phyloP scores from a whole-genome alignment of 2,113 vertebrate genomes.

The Bubo blakistoni region DNA sequence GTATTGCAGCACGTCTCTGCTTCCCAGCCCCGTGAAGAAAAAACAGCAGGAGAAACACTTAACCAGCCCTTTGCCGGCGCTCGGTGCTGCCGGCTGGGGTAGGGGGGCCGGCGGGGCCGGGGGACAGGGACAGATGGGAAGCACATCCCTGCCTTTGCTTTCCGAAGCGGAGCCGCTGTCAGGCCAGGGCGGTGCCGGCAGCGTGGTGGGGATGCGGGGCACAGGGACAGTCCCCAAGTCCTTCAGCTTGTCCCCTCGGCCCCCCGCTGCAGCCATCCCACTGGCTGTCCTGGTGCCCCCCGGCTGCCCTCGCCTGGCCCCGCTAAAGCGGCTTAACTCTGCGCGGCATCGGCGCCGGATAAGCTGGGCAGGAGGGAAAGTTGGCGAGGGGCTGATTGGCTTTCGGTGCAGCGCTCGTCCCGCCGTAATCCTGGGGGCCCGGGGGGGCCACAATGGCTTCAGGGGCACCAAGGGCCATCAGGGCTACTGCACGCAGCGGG shows the following conservation, averaged over 20 bases:
- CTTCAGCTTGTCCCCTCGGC: not conserved
- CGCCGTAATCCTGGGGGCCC: not conserved
- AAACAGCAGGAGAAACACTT: slow-evolving; percentile 50
- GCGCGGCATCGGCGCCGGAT: not conserved
- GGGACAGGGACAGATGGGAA: not conserved
- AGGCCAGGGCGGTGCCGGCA: not conserved
- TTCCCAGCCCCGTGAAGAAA: slow-evolving; percentile 32
- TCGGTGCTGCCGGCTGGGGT: not conserved
- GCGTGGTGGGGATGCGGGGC: rapidly evolving
- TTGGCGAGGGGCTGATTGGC: slow-evolving; percentile 45
- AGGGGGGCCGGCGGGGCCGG: rapidly evolving
- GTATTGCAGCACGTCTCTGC: slow-evolving; percentile 56
- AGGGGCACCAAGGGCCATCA: not conserved
- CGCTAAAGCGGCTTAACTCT: slow-evolving; percentile 28
- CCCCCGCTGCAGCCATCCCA: not conserved
- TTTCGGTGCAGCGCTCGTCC: not conserved
- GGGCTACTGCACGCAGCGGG: rapidly evolving
- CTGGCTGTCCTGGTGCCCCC: not conserved
- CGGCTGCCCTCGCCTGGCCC: not conserved
- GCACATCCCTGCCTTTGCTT: not conserved
- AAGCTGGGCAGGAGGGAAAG: slow-evolving; percentile 58
- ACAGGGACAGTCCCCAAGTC: rapidly evolving
- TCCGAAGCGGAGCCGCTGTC: rapidly evolving
- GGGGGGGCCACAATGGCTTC: no score
- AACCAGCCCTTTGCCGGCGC: slow-evolving; percentile 13